Evolutionary conservation across 2,888 invertebrate genomes (phyloP), one percentile per base, ranked within the genome.

Genomic region (Elysia crispata): DNA sequence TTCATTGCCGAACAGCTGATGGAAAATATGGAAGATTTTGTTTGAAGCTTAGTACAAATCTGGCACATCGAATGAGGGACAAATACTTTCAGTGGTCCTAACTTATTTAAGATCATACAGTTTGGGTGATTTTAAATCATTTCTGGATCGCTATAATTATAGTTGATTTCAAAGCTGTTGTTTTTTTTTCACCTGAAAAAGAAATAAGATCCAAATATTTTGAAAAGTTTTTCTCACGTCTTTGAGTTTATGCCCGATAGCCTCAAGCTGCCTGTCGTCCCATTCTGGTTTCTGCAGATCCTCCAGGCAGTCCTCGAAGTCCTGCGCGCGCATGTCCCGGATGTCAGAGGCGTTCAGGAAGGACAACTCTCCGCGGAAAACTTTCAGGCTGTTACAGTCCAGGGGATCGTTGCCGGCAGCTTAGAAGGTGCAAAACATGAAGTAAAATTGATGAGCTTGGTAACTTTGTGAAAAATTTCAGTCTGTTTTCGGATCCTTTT

Each of bases 301-400:
- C 33, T 70, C 70, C 31, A 70, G 28, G n/a, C 70, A 70, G 70
- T 70, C 41, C 33, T 70, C 70, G 20, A 70, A 70, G 3, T 70
- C 70, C 31, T 20, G 1, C 5, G n/a, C 3, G 3, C 8, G 1
- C 70, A 70, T 70, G 1, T 70, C 49, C 13, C 15, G 13, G 33
- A 70, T 41, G 33, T 70, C 70, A 13, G 33, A 20, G n/a, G 31
- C 49, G 33, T 70, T 41, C 31, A 70, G 70, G 49, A 70, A 70
- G 1, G 33, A 20, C 20, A 31, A 8, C 13, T 69, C 69, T 8
- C 69, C 69, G 69, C n/a, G 30, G 31, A 69, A 69, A 11, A 6
- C 23, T 6, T 13, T 11, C 30, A 69, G 69, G n/a, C 30, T 69
- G 13, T 13, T 30, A n/a, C 69, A 70, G 49, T 70, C 70, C 3